phyloP scores from a whole-genome alignment of 2,888 invertebrate species.

The Linyphia triangularis region DNA sequence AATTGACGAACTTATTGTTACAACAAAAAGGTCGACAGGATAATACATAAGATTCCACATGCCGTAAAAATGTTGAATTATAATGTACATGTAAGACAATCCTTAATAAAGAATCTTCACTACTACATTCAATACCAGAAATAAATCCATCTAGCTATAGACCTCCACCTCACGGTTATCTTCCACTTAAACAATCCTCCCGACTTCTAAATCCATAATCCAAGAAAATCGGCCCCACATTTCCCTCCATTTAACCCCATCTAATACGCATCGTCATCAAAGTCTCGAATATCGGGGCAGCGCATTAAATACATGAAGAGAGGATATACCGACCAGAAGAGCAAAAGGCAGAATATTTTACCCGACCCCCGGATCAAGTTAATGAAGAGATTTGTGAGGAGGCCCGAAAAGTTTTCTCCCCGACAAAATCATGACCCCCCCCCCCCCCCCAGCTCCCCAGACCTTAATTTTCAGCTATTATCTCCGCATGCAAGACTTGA shows the following conservation, averaged over 20 bases:
- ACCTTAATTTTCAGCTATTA: conserved; percentile 40
- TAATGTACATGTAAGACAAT: no score
- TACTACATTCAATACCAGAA: no score
- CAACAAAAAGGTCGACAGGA: no score
- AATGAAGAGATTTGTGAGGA: conserved; percentile 32
- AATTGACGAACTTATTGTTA: no score
- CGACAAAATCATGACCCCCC: neutral
- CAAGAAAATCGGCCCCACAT: neutral
- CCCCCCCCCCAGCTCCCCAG: no score
- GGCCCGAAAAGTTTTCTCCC: conserved; percentile 4
- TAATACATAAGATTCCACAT: no score
- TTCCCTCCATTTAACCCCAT: conserved; percentile 25
- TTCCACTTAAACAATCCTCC: no score
- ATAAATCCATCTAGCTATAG: no score
- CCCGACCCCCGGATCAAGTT: conserved; percentile 4
- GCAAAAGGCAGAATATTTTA: conserved; percentile 15
- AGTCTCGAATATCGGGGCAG: neutral
- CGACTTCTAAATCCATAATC: conserved; percentile 1
- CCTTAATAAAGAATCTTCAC: no score
- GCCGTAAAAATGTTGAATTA: no score
- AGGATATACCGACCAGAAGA: neutral
- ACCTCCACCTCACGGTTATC: no score
- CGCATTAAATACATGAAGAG: neutral
- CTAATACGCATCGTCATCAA: neutral
- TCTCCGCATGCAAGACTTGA: neutral